Percentiles rank a stretch among this genome's conserved stretches.
phyloP scores from a whole-genome alignment of 2,888 invertebrate genomes.

The Isotomurus palustris region DNA sequence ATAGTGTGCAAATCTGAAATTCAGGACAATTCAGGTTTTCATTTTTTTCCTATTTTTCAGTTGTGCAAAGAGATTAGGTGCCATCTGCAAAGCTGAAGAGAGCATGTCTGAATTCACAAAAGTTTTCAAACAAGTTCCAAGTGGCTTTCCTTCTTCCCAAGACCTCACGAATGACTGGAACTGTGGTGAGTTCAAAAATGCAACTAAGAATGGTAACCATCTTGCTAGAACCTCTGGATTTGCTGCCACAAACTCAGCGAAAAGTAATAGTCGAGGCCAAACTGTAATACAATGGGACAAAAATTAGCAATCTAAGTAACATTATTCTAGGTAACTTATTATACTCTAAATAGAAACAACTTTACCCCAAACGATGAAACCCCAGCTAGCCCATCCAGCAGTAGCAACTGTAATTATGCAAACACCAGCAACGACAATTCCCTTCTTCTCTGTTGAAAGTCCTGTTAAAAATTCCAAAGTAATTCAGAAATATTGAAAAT shows the following conservation, averaged over 20 bases:
- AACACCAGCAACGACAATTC: slow-evolving; percentile 19
- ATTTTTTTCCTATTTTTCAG: slow-evolving; percentile 16
- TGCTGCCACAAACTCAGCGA: slow-evolving; percentile 15
- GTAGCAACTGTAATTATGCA: slow-evolving; percentile 19
- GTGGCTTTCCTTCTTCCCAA: slow-evolving; percentile 23
- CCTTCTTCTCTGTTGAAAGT: slow-evolving; percentile 15
- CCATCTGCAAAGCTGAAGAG: slow-evolving; percentile 19
- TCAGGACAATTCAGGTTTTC: too few relatives aligned
- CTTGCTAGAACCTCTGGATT: slow-evolving; percentile 9
- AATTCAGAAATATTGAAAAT: not conserved
- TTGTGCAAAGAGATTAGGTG: slow-evolving; percentile 21
- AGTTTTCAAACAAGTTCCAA: slow-evolving; percentile 18
- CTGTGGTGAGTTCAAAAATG: slow-evolving; percentile 20
- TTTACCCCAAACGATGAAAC: slow-evolving; percentile 28
- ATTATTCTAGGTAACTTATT: not conserved
- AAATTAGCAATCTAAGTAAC: not conserved
- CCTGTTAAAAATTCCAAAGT: slow-evolving; percentile 6
- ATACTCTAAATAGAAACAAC: not conserved
- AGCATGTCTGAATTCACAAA: slow-evolving; percentile 24
- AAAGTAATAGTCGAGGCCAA: slow-evolving; percentile 23
- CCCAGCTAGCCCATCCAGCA: slow-evolving; percentile 30
- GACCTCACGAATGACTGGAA: slow-evolving; percentile 16
- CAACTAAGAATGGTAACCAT: slow-evolving; percentile 8
- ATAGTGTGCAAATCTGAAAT: too few relatives aligned
- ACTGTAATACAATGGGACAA: slow-evolving; percentile 11